Percentiles rank a stretch among this genome's conserved stretches.
Evolutionary conservation across 2,113 vertebrate species (phyloP).

Genomic region (Neoarius graeffei): DNA sequence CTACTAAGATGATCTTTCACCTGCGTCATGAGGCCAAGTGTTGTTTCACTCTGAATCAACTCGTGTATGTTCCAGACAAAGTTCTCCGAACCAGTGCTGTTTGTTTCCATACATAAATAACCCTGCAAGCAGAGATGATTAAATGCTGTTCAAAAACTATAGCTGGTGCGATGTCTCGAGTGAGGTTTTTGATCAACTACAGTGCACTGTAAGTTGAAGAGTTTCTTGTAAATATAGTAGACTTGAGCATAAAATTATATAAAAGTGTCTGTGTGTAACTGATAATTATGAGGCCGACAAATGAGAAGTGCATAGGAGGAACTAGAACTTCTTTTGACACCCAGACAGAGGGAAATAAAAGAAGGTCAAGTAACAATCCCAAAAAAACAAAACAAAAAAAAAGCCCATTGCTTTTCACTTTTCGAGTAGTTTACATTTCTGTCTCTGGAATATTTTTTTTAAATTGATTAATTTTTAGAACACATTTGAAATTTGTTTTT

Average conservation of each 20-base stretch:
- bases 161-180: neutral
- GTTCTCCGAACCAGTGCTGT: conserved; percentile 51
- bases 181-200: conserved; percentile 2
- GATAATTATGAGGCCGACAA: conserved; percentile 52
- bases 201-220: neutral
- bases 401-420: conserved; percentile 40
- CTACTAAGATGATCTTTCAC: conserved; percentile 51
- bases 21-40: conserved; percentile 52
- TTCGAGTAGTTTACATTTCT: neutral
- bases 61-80: conserved; percentile 43
- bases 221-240: conserved; percentile 5
- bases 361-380: conserved; percentile 26
- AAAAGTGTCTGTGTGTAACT: neutral
- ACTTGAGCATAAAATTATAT: neutral
- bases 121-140: conserved; percentile 17
- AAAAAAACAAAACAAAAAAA: neutral
- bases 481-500: neutral
- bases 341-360: conserved; percentile 73
- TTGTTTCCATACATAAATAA: conserved; percentile 53
- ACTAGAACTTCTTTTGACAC: conserved; percentile 66
- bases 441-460: neutral
- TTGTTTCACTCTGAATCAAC: conserved; percentile 47
- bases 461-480: neutral
- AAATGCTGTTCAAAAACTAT: conserved; percentile 5
- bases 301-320: conserved; percentile 76